Evolutionary conservation across 2,888 invertebrate species (phyloP), one percentile per base, ranked within the genome.

Genomic region (Metellina segmentata): DNA sequence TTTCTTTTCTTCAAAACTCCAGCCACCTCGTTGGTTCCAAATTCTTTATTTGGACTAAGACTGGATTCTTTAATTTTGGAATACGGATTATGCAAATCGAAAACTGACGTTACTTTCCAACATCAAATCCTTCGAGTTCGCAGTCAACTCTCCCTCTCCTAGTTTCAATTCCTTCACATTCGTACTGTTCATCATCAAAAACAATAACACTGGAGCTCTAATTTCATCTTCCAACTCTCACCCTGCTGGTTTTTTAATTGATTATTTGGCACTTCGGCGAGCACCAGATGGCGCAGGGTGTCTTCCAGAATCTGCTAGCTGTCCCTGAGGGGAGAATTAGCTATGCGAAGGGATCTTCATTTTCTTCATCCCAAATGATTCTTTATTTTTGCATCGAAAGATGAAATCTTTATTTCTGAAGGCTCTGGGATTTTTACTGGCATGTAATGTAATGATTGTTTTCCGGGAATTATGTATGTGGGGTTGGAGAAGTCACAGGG

Each of bases 271-370:
- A n/a, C 77, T 78, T 34, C 61, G 53, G 6, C 2, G 9, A 11
- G 19, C 89, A 75, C 78, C 79, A 90, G 89, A 90, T 90, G 89
- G 89, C 89, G 72, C 34, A 72, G 83, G 83, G 52, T 83, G 89
- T 90, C 89, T 90, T 70, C 19, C 20, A 34, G 70, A 49, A 34
- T 34, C 34, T 34, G 34, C 34, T 34, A 13, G 48, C 11, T 49
- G 51, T 75, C 77, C 81, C 77, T 52, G 51, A 6, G 82, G 89
- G 70, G 51, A 69, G 52, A 69, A 71, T 82, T 82, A 75, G 52
- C 72, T 0, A 20, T 48, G 48, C 16, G n/a, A 34, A 16, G 48
- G 11, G 20, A 53, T 19, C 34, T 69, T 20, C 19, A 8, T 72
- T 79, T 81, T 69, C 81, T 75, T 75, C 20, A 7, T 61, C 61